phyloP scores from a whole-genome alignment of 2,113 vertebrate species.

The Campylorhamphus procurvoides region DNA sequence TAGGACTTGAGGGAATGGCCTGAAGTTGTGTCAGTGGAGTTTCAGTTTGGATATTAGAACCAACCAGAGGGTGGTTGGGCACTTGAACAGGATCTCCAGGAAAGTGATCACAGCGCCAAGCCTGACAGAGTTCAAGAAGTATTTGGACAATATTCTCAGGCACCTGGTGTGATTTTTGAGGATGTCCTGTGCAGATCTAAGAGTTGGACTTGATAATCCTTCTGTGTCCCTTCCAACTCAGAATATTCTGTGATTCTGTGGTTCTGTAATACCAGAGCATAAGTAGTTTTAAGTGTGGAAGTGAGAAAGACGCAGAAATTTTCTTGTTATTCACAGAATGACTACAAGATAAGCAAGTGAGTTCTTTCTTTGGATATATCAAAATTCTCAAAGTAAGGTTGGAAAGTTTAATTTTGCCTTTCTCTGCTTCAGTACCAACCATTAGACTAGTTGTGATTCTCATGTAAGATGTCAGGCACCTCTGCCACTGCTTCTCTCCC shows the following conservation, averaged over 20 bases:
- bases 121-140: not conserved
- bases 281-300: not conserved
- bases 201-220: not conserved
- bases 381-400: not conserved
- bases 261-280: not conserved
- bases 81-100: not conserved
- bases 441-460: not conserved
- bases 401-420: not conserved
- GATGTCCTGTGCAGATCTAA: not conserved
- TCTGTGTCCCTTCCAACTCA: not conserved
- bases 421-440: not conserved
- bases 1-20: not conserved
- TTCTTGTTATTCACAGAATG: not conserved
- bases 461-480: accelerated
- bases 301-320: not conserved
- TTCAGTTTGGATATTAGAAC: not conserved
- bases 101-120: not conserved
- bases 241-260: not conserved
- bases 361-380: not conserved
- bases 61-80: not conserved
- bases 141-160: not conserved
- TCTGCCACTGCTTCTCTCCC: not conserved
- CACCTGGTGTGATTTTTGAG: no score
- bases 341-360: accelerated
- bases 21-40: not conserved